Evolutionary conservation across 2,113 vertebrate species (phyloP), one percentile per base, ranked within the genome.

Genomic region (Corvus cornix): DNA sequence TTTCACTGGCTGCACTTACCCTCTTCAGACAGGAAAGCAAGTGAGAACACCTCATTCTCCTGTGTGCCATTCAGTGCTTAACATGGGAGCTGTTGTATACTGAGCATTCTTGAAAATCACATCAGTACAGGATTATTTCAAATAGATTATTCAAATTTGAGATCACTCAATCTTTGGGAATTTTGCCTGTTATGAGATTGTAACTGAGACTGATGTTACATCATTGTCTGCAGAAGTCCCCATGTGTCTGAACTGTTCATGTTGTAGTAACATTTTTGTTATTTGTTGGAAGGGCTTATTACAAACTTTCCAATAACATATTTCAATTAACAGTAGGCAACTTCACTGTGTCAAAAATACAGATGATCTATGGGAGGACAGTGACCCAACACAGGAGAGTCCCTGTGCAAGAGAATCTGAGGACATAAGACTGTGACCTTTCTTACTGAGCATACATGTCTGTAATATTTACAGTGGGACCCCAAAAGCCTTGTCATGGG

Each of bases 401-500:
- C 56, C 16, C n/a, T 52, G 16, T 64, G 79, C 55, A 78, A 68
- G 31, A 88, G 51, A 88, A 70, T 75, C 43, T 5, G n/a, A 63
- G 37, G 16, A 24, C 19, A 53, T 28, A 33, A 55, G 37, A n/a
- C 76, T 15, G 11, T 76, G 51, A 56, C 46, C 39, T 76, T 82
- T 52, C n/a, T 77, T 46, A 48, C 44, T 86, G 53, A 91, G 23
- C 83, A 14, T 82, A 16, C 8, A 3, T 92, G 33, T 85, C 52
- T 96, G 9, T 79, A 15, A 78, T 7, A 1, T 84, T 89, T 89
- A 58, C 88, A 99, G 99, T 52, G 99, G 99, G 10, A 98, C 98
- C 48, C 98, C 98, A 0, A 99, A 98, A 95, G 98, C 99, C 66
- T 98, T 98, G 98, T 98, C 98, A 0, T 99, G 99, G 99, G 99